Evolutionary conservation across 2,888 invertebrate species (phyloP).

Genomic region (Craniophora ligustri): DNA sequence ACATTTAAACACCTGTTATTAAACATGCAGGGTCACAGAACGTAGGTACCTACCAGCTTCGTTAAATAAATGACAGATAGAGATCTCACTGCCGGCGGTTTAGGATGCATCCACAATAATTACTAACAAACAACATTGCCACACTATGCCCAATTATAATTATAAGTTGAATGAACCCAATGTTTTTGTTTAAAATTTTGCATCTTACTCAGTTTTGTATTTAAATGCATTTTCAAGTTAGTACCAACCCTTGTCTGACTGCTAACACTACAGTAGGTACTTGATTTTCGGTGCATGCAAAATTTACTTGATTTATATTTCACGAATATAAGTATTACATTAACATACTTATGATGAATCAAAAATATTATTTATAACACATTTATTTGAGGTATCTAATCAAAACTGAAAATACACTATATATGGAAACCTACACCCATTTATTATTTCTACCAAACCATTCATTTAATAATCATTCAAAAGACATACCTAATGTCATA

Average conservation of each 20-base stretch:
- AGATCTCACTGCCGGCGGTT: constrained; percentile 77
- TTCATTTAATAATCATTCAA: constrained; percentile 55
- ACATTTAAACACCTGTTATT: constrained; percentile 88
- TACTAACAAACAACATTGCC: constrained; percentile 61
- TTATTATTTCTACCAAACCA: constrained; percentile 12
- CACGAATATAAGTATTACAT: too few relatives aligned
- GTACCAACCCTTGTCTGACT: background rate
- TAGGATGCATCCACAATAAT: constrained; percentile 80
- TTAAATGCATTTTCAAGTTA: background rate
- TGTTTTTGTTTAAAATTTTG: constrained; percentile 46
- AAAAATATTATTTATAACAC: too few relatives aligned
- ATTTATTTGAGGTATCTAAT: too few relatives aligned
- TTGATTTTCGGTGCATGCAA: too few relatives aligned
- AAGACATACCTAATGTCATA: constrained; percentile 58
- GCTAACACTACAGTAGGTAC: too few relatives aligned
- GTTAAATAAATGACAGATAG: constrained; percentile 85
- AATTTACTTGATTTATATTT: too few relatives aligned
- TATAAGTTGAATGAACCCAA: constrained; percentile 70
- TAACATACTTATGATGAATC: too few relatives aligned
- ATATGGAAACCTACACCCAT: too few relatives aligned
- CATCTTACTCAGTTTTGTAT: constrained; percentile 7
- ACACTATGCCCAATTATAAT: constrained; percentile 74
- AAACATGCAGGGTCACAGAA: constrained; percentile 84
- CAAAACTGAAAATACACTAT: too few relatives aligned
- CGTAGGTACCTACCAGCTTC: constrained; percentile 75